Evolutionary conservation across 2,797 vertebrate genomes (phyloP).

Genomic region (Oceanodroma leucorhoa): DNA sequence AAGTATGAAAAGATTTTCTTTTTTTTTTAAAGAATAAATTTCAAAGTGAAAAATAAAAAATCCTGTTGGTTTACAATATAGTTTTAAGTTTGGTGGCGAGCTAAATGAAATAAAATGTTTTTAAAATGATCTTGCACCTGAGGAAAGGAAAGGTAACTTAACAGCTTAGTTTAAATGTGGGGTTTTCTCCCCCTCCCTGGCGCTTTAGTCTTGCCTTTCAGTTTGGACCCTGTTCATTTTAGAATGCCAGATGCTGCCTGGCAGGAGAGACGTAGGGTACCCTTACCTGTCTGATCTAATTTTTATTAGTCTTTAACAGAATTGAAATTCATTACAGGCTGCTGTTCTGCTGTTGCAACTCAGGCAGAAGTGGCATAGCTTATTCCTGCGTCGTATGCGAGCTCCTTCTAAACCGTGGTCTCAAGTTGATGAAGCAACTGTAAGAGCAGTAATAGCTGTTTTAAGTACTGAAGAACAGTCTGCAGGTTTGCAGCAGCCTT

Average conservation of each 20-base stretch:
- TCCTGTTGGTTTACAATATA: background rate
- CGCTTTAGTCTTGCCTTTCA: background rate
- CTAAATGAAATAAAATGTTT: background rate
- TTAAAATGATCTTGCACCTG: background rate
- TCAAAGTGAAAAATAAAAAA: background rate
- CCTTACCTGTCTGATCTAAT: background rate
- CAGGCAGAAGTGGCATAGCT: constrained; percentile 91
- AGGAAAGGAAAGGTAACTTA: background rate
- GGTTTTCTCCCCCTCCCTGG: fast-evolving
- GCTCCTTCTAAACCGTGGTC: constrained; percentile 87
- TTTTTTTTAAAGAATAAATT: background rate
- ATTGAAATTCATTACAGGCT: constrained; percentile 75
- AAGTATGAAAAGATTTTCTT: background rate
- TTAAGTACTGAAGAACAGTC: constrained; percentile 86
- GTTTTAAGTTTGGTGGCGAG: background rate
- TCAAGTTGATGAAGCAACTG: constrained; percentile 84
- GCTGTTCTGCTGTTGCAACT: constrained; percentile 85
- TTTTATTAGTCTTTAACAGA: background rate
- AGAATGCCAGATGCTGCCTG: background rate
- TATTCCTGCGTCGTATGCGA: constrained; percentile 87
- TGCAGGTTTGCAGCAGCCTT: constrained; percentile 88
- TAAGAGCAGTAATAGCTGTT: constrained; percentile 84
- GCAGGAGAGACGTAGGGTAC: fast-evolving
- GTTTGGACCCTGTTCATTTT: background rate
- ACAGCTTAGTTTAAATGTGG: background rate